Evolutionary conservation across 2,113 vertebrate genomes (phyloP), one percentile per base, ranked within the genome.

Genomic region (Anser cygnoides): DNA sequence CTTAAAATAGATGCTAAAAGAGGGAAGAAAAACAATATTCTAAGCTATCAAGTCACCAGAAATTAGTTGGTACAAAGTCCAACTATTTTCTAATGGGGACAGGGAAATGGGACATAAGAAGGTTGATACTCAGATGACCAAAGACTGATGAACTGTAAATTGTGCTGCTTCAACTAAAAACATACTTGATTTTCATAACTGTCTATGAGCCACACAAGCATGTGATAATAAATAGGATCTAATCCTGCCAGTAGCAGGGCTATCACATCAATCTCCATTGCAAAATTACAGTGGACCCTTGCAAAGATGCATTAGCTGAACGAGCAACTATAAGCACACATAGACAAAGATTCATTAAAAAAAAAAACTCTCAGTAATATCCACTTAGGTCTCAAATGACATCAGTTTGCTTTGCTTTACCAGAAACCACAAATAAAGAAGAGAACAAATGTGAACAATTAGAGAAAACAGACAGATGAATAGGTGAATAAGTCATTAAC

Each of bases 291-390:
- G 35, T 66, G 79, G 18, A 92, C 50, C 80, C 79, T 80, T 77
- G 50, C 41, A 81, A 92, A 73, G 78, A 90, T 62, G 28, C 31
- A 31, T 59, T 82, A 96, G 88, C 78, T 95, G 71, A 94, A 86
- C 86, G 93, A 95, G 71, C 75, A 88, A 72, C 78, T 39, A 46
- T 46, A 46, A 46, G 43, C 72, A 35, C 23, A 87, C 62, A 94
- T 72, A 85, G 23, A 87, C 29, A 94, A 71, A 28, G 3, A 54
- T 77, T 92, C 35, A 77, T 41, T n/a, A 59, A 90, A 90, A 90
- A 94, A 68, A 23, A 1, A 16, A 39, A 11, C 20, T 9, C 26
- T 89, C 43, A 67, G 59, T 63, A 71, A 74, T 37, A 87, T 19
- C 73, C 55, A 74, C 23, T 66, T 44, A 78, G 31, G 84, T 80